Evolutionary conservation across 2,113 vertebrate species (phyloP), one percentile per base, ranked within the genome.

Genomic region (Kryptolebias marmoratus): DNA sequence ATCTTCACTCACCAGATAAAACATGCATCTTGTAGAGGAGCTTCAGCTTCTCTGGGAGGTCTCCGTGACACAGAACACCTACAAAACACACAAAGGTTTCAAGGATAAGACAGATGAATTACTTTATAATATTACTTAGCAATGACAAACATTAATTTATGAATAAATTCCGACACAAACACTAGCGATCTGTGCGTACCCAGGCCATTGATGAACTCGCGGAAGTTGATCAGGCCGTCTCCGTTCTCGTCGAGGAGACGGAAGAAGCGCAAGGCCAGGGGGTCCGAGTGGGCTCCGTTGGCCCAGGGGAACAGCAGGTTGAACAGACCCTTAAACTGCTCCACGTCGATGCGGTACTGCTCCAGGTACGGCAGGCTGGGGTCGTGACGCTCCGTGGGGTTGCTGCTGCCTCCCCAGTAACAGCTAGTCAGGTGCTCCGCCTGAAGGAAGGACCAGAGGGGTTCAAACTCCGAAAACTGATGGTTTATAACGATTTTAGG

Each of bases 341-440:
- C 97, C 1, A 96, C 89, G 77, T 99, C 97, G 1, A 99, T 98
- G 68, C 98, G 97, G 76, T 99, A 99, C 91, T 99, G 98, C 86
- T 99, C 98, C 79, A 98, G 94, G 79, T 99, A 99, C 0, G 98
- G 98, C 90, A 99, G 94, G 89, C 97, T 97, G 82, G 97, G 98
- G 89, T 99, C 98, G 0, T 99, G 97, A 1, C 96, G 93, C 88
- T 98, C 97, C 5, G 92, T 93, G 0, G 96, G 96, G 1, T 95
- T 96, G 92, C 96, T 98, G 91, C 93, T 97, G 18, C 97, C 95
- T 0, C 98, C 97, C 98, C 98, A 99, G 93, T 98, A 99, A 89
- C 97, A 99, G 93, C 98, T 99, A 44, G 96, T 98, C 79, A 99
- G 93, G 83, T 99, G 98, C 39, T 99, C 98, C 0, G 97, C 95